Base-by-base conservation (phyloP, 2,888 invertebrate species). In the Pandemis corylana region DNA sequence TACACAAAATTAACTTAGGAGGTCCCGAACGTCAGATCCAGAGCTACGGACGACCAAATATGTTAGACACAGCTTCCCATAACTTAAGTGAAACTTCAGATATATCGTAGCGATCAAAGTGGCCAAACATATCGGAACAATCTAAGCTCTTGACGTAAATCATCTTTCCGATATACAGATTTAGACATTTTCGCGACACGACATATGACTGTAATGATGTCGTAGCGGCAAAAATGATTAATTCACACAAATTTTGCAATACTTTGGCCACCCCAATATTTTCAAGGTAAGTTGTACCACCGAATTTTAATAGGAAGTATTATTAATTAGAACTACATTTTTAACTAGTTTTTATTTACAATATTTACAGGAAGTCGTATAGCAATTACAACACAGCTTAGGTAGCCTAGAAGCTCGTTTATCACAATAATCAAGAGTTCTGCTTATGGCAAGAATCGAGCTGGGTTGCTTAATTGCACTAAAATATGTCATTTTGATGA, bases 251-350 rank as follows among this genome's bases (percentile, higher is more conserved):
- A 51, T 6, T 51, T 51, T 13, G 46, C n/a, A 51, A 13, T n/a
- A n/a, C 51, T 51, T 51, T 51, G 51, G 51, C 51, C 51, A n/a
- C n/a, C 51, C 49, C 49, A n/a, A 51, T 51, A 51, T 51, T n/a
- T 51, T 13, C 12, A 51, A 0, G n/a, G n/a, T 9, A 44, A 44
- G 2, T 9, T 44, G 51, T 13, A 13, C 5, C n/a, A 51, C 7
- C 13, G n/a, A 12, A 51, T n/a, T n/a, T 51, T n/a, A 51, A 51
- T n/a, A 51, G 6, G 51, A 51, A 5, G 44, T 44, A 44, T 2
- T 28, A 59, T 9, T 28, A 28, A 59, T 9, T 28, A 28, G 59
- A 28, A 59, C 13, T 28, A 59, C 28, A 59, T 59, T 12, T 59
- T 59, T 28, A 59, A 12, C 28, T 15, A 20, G 28, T 10, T 10